A percentile compares a stretch with the other conserved stretches of the same genome.
Evolutionary conservation across 2,888 invertebrate genomes (phyloP).

Genomic region (Nomada fabriciana): DNA sequence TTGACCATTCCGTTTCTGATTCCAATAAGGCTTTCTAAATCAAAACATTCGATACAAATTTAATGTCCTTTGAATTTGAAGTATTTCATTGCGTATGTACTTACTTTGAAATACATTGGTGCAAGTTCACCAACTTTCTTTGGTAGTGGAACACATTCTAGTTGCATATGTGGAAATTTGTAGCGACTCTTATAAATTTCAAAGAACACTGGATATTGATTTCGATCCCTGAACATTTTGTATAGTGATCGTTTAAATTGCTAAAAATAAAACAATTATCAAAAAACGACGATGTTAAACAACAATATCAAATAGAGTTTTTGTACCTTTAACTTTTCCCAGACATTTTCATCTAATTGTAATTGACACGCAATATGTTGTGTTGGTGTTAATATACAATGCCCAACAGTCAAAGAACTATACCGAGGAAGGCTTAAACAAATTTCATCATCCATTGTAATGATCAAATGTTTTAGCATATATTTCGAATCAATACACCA

Average conservation of each 20-base stretch:
- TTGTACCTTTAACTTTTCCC: slow-evolving; percentile 92
- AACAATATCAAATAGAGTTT: background rate
- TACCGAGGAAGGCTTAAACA: slow-evolving; percentile 93
- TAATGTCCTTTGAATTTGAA: background rate
- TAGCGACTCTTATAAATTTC: slow-evolving; percentile 93
- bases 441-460: slow-evolving; percentile 92
- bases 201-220: slow-evolving; percentile 94
- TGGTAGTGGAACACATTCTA: slow-evolving; percentile 96
- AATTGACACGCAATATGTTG: slow-evolving; percentile 93
- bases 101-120: slow-evolving; percentile 96
- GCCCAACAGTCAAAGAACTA: slow-evolving; percentile 92
- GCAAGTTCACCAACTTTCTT: slow-evolving; percentile 94
- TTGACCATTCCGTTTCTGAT: slow-evolving; percentile 97
- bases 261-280: slow-evolving; percentile 84
- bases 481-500: slow-evolving; percentile 93
- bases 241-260: slow-evolving; percentile 91
- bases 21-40: slow-evolving; percentile 95
- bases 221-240: slow-evolving; percentile 90
- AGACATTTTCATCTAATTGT: slow-evolving; percentile 96
- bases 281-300: background rate
- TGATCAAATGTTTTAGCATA: slow-evolving; percentile 93
- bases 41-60: slow-evolving; percentile 7
- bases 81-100: slow-evolving; percentile 17
- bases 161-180: slow-evolving; percentile 92
- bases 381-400: slow-evolving; percentile 94